Base-by-base conservation (phyloP, 2,113 vertebrate species). In the Malurus alboscapulatus region DNA sequence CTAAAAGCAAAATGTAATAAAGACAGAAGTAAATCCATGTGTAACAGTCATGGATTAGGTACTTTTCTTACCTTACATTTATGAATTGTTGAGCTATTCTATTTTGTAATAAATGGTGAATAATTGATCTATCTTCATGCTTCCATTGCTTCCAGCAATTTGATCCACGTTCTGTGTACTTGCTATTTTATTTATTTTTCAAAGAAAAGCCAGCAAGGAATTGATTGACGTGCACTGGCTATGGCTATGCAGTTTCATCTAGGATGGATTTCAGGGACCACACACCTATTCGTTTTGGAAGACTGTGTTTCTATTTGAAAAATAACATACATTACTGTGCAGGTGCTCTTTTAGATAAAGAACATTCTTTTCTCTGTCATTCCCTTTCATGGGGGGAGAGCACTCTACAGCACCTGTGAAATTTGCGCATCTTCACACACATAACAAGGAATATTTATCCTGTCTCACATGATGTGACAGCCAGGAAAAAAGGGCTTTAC, bases 131-230 rank as follows among this genome's bases (percentile, higher is more conserved):
- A 54, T 61, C 30, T 71, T 40, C 55, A 57, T 69, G 26, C 26
- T 92, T 84, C n/a, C 59, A 92, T 54, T 69, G 26, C 26, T 92
- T 84, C n/a, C 59, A 92, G 58, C 34, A 88, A 92, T 88, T 84
- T 90, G 34, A 84, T 90, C 55, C 66, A 71, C n/a, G 62, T 53
- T 88, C 58, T 68, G 7, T 74, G 14, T 72, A 65, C 73, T 93
- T 82, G n/a, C 3, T 77, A 34, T 78, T 87, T 69, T 68, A 54
- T 91, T 92, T 71, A 26, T 27, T 80, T 76, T 81, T 88, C 50
- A 88, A 57, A 82, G 34, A 68, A 82, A 90, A 93, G 5, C 18
- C 24, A 55, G 38, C 0, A 8, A 91, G 22, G 45, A 93, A 88
- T 74, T 88, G 59, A 90, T 81, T 91, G 69, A 81, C n/a, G 14